These are phyloP conservation scores for Potamilus streckersoni DNA, from an alignment of 1,140 invertebrate genomes.

Conservation along the genomic window DNA sequence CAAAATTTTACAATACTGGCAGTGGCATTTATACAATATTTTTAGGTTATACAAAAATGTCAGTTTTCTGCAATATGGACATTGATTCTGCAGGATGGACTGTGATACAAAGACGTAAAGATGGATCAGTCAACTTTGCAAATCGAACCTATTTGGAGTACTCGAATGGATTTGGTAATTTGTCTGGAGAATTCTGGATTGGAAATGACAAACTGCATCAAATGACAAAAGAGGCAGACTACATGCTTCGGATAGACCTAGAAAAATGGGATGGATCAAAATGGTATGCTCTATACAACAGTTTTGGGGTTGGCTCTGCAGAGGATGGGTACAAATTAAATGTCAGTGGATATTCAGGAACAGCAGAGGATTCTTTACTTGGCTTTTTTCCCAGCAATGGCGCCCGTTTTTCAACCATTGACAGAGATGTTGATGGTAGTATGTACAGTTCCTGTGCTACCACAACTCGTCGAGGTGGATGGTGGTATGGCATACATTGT, in stretches of 20 bases:
- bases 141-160: too few species aligned
- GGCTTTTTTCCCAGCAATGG: conserved; percentile 70
- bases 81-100: too few species aligned
- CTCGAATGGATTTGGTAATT: too few species aligned
- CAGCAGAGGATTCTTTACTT: conserved; percentile 69
- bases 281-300: conserved; percentile 75
- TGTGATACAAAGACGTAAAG: too few species aligned
- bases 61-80: too few species aligned
- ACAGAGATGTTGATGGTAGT: conserved; percentile 80
- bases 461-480: conserved; percentile 68
- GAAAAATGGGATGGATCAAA: conserved; percentile 73
- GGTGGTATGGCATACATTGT: conserved; percentile 78
- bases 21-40: too few species aligned
- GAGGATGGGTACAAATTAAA: conserved; percentile 77
- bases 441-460: conserved; percentile 79
- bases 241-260: conserved; percentile 75
- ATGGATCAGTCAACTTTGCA: too few species aligned
- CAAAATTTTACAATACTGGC: too few species aligned
- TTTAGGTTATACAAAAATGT: too few species aligned
- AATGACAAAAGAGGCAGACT: conserved; percentile 23
- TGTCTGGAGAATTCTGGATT: too few species aligned
- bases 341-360: conserved; percentile 75
- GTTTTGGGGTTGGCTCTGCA: conserved; percentile 78
- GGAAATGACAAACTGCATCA: too few species aligned
- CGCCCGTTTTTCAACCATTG: conserved; percentile 79